Evolutionary conservation across 1,140 invertebrate species (phyloP).

Genomic region (Drosophila cardini): DNA sequence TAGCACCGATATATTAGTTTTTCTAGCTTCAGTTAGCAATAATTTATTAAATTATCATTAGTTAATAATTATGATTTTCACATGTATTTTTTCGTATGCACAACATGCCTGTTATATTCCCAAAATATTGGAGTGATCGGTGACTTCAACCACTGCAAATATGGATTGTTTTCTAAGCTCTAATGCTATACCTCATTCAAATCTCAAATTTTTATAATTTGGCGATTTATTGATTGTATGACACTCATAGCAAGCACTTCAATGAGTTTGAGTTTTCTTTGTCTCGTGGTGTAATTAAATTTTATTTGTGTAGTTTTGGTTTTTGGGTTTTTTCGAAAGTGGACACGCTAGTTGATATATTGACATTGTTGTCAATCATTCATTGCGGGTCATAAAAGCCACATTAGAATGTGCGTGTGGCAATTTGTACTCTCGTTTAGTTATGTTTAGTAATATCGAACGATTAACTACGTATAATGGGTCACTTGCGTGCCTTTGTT

Average conservation of each 20-base stretch:
- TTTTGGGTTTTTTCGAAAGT: conserved; percentile 7
- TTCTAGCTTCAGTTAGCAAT: no score
- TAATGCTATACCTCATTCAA: neutral
- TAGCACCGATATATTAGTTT: no score
- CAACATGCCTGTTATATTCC: no score
- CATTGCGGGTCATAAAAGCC: conserved; percentile 21
- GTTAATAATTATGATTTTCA: no score
- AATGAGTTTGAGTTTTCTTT: conserved; percentile 1
- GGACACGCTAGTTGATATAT: conserved; percentile 37
- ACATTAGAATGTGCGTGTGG: conserved; percentile 29
- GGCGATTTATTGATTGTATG: conserved; percentile 55
- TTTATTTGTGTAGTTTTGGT: conserved; percentile 46
- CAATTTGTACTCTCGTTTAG: conserved; percentile 22
- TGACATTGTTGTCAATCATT: conserved; percentile 12
- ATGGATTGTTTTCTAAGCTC: no score
- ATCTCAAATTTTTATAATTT: conserved; percentile 53
- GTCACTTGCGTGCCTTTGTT: conserved; percentile 7
- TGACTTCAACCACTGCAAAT: no score
- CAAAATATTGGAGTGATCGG: no score
- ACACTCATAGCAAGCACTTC: neutral
- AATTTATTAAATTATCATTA: no score
- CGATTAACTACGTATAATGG: conserved; percentile 15
- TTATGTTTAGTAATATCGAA: conserved; percentile 12
- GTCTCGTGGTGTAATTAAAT: conserved; percentile 52
- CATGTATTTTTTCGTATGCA: no score